A percentile compares a stretch with the other conserved stretches of the same genome.
phyloP scores from a whole-genome alignment of 2,888 invertebrate species.

The Lissonota sp. region DNA sequence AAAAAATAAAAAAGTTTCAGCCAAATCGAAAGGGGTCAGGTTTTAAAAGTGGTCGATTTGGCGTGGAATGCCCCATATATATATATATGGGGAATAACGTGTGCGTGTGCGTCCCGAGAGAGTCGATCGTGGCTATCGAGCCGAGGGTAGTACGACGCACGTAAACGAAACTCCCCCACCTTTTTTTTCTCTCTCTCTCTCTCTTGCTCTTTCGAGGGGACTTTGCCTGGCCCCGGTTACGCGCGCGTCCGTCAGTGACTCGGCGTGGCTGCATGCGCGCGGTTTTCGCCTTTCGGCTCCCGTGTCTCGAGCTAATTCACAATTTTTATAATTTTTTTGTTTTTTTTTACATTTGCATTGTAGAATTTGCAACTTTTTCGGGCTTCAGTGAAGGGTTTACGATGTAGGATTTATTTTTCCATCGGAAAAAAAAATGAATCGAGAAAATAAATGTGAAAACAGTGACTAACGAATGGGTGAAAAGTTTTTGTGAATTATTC shows the following conservation, averaged over 20 bases:
- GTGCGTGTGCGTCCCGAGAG: conserved; percentile 1
- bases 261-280: conserved; percentile 54
- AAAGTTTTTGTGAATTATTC: conserved; percentile 14
- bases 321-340: neutral
- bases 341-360: neutral
- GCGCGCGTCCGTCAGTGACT: conserved; percentile 59
- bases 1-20: no score
- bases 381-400: neutral
- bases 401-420: neutral
- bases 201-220: conserved; percentile 7
- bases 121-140: conserved; percentile 39
- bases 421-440: neutral
- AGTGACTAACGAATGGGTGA: conserved; percentile 1
- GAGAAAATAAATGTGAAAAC: neutral
- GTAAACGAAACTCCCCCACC: conserved; percentile 60
- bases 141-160: conserved; percentile 21
- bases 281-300: conserved; percentile 27
- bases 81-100: neutral
- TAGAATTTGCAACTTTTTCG: no score
- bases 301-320: neutral
- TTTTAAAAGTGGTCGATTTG: neutral
- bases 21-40: no score
- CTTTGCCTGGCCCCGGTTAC: conserved; percentile 10
- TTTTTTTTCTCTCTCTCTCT: conserved; percentile 26
- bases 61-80: neutral